Evolutionary conservation across 2,797 vertebrate genomes (phyloP).

Genomic region (Danio kyathit): DNA sequence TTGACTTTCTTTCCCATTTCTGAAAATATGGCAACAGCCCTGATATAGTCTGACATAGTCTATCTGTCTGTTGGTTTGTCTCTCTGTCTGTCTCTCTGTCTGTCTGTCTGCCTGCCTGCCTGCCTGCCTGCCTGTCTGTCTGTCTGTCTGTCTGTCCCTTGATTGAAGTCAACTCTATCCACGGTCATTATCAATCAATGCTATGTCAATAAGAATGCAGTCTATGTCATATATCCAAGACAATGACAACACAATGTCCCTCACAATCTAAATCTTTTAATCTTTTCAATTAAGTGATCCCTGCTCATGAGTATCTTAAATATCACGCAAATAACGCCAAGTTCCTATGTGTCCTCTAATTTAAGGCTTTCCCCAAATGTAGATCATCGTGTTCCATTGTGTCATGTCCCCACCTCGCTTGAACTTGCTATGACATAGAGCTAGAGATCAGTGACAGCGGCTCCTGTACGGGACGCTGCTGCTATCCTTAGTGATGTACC

Average conservation of each 20-base stretch:
- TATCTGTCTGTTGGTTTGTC: neutral
- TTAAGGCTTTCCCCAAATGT: neutral
- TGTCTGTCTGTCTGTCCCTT: too few species aligned
- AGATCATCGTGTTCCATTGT: conserved; percentile 38
- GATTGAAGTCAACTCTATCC: neutral
- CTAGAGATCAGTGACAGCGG: conserved; percentile 49
- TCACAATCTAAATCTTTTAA: neutral
- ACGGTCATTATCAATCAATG: too few species aligned
- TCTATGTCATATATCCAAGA: neutral
- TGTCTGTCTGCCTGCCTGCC: too few species aligned
- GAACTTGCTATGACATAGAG: conserved; percentile 39
- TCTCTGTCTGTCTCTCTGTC: neutral
- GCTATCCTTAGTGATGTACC: conserved; percentile 78
- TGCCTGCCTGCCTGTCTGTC: too few species aligned
- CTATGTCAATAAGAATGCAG: neutral
- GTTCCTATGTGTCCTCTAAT: neutral
- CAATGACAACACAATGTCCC: neutral
- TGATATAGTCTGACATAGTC: too few species aligned
- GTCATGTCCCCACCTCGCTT: conserved; percentile 40
- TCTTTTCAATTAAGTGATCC: conserved; percentile 9
- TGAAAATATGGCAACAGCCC: too few species aligned
- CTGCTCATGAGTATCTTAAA: neutral
- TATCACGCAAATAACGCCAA: neutral
- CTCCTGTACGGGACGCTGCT: conserved; percentile 62
- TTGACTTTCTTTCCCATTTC: too few species aligned